Base-by-base conservation (phyloP, 2,113 vertebrate genomes). In the Salminus brasiliensis region DNA sequence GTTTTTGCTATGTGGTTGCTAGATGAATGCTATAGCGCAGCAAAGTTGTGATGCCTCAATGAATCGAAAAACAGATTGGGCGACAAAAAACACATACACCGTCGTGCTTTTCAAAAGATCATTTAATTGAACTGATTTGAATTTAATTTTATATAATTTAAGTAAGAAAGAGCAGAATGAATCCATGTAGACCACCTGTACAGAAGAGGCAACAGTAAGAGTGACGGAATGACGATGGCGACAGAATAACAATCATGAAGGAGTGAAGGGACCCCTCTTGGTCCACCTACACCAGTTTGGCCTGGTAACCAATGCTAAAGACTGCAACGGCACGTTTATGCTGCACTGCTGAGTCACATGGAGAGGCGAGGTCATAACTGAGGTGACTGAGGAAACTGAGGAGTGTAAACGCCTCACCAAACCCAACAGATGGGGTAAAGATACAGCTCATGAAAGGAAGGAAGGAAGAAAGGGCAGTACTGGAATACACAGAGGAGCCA, bases 21-120 rank as follows among this genome's bases (percentile, higher is more conserved):
- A n/a, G n/a, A n/a, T n/a, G n/a, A n/a, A n/a, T n/a, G n/a, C n/a
- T n/a, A n/a, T n/a, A n/a, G n/a, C n/a, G n/a, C n/a, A n/a, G n/a
- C n/a, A n/a, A n/a, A n/a, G n/a, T n/a, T n/a, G n/a, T n/a, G n/a
- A n/a, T n/a, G n/a, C n/a, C n/a, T n/a, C n/a, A n/a, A n/a, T n/a
- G n/a, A n/a, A n/a, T n/a, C n/a, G n/a, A n/a, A n/a, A n/a, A n/a
- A n/a, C n/a, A n/a, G n/a, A n/a, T n/a, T n/a, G n/a, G n/a, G 45
- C 16, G 23, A 71, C 32, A 32, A 47, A 62, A n/a, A 41, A 65
- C 5, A 55, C 25, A 60, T 11, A 72, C 45, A 66, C 6, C 16
- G 3, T 32, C 30, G 47, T 21, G 41, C 30, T 41, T 78, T 79
- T 79, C 21, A 72, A 79, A 73, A 63, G 49, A 25, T 73, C 13